A percentile compares a stretch with the other conserved stretches of the same genome.
Conservation (phyloP, 2,797 vertebrate species). For the Alcedo atthis region DNA sequence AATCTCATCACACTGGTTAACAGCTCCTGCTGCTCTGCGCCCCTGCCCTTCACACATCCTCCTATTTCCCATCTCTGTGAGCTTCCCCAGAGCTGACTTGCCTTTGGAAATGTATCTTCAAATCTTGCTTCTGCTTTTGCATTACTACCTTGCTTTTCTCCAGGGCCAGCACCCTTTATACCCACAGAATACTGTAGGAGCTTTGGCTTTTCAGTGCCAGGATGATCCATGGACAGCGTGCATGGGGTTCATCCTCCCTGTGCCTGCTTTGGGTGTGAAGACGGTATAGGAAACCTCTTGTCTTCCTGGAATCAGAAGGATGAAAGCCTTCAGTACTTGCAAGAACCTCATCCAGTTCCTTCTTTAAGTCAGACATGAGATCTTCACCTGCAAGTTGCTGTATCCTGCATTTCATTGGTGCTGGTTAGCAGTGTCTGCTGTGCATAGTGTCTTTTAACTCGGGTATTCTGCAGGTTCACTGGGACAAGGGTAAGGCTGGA, state of each 20-base stretch:
- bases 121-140: neutral
- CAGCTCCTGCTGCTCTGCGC: neutral
- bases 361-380: neutral
- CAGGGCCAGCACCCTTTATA: neutral
- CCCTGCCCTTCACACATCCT: neutral
- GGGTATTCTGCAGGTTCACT: neutral
- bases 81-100: neutral
- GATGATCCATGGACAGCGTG: neutral
- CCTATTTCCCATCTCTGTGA: neutral
- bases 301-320: neutral
- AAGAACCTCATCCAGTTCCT: neutral
- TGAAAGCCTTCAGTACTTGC: neutral
- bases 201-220: neutral
- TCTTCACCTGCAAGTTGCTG: neutral
- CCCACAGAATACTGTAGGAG: neutral
- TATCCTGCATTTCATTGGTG: neutral
- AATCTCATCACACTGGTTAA: neutral
- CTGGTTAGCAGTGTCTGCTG: neutral
- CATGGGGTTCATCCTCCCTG: neutral
- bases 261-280: neutral
- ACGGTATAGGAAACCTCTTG: fast-evolving
- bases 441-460: neutral
- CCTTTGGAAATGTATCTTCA: neutral
- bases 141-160: neutral
- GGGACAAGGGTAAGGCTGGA: neutral